Conservation (phyloP, 2,113 vertebrate species). For the Myocastor coypus region DNA sequence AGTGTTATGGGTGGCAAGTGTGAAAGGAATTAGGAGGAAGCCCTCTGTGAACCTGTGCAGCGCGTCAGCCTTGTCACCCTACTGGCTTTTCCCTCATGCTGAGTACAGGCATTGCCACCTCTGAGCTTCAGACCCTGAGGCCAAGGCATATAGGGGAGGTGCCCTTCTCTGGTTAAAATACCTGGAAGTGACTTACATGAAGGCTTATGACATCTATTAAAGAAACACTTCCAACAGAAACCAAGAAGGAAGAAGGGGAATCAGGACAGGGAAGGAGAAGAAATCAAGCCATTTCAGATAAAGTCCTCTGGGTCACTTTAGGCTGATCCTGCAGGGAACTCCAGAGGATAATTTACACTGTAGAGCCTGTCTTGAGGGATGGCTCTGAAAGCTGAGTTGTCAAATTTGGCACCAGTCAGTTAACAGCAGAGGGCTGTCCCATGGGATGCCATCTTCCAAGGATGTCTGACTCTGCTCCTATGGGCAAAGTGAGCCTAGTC, state of each 20-base stretch:
- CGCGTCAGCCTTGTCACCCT: background rate
- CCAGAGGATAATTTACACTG: background rate
- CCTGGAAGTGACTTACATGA: background rate
- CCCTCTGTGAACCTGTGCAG: background rate
- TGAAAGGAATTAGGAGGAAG: background rate
- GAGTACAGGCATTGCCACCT: background rate
- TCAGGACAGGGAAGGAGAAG: background rate
- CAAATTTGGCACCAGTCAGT: background rate
- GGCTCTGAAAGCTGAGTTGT: background rate
- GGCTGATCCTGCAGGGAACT: background rate
- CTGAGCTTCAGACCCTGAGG: background rate
- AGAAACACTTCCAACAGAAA: constrained; percentile 16
- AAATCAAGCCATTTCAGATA: constrained; percentile 33
- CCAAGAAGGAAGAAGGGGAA: background rate
- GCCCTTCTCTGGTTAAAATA: background rate
- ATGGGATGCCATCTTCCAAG: background rate
- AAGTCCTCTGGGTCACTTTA: background rate
- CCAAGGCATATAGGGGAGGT: background rate
- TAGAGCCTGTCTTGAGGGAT: background rate
- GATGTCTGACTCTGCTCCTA: background rate
- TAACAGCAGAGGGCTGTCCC: background rate
- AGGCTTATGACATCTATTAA: constrained; percentile 5
- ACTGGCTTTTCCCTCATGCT: background rate
- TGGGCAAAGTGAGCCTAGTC: background rate
- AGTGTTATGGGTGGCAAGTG: background rate